phyloP scores from a whole-genome alignment of 2,888 invertebrate genomes.

The Hirtodrosophila trivittata region DNA sequence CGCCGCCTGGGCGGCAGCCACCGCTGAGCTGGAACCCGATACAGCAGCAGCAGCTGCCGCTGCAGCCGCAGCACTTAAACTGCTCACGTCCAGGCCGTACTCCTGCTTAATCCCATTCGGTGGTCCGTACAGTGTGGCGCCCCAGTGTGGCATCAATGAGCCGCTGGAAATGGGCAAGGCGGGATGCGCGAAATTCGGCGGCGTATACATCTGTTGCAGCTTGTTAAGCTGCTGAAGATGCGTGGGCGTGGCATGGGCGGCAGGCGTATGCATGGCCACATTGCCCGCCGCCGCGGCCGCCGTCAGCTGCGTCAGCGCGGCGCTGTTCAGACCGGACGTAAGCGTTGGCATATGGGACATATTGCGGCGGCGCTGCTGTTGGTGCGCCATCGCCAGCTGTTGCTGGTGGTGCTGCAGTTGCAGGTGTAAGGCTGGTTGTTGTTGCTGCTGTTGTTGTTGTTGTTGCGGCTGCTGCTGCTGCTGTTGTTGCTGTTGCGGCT shows the following conservation, averaged over 20 bases:
- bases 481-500: constrained; percentile 43
- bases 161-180: constrained; percentile 80
- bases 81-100: constrained; percentile 69
- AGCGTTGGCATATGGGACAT: constrained; percentile 54
- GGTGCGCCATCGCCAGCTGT: constrained; percentile 48
- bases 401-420: constrained; percentile 48
- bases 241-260: constrained; percentile 60
- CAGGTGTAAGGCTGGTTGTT: constrained; percentile 55
- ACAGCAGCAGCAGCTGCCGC: constrained; percentile 36
- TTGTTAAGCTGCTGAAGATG: constrained; percentile 80
- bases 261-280: constrained; percentile 49
- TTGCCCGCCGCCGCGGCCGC: constrained; percentile 50
- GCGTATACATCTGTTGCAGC: constrained; percentile 77
- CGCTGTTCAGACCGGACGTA: constrained; percentile 49
- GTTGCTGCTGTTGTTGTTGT: constrained; percentile 40
- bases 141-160: constrained; percentile 81
- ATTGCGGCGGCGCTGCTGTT: constrained; percentile 59
- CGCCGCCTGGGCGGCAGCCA: constrained; percentile 68
- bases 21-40: constrained; percentile 54
- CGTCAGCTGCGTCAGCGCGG: constrained; percentile 61
- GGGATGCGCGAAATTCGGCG: constrained; percentile 79
- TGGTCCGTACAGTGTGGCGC: constrained; percentile 74
- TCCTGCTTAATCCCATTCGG: constrained; percentile 81
- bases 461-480: constrained; percentile 48
- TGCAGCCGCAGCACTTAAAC: constrained; percentile 43